phyloP scores from a whole-genome alignment of 2,797 vertebrate genomes.

The Sebastes kiyomatsui region DNA sequence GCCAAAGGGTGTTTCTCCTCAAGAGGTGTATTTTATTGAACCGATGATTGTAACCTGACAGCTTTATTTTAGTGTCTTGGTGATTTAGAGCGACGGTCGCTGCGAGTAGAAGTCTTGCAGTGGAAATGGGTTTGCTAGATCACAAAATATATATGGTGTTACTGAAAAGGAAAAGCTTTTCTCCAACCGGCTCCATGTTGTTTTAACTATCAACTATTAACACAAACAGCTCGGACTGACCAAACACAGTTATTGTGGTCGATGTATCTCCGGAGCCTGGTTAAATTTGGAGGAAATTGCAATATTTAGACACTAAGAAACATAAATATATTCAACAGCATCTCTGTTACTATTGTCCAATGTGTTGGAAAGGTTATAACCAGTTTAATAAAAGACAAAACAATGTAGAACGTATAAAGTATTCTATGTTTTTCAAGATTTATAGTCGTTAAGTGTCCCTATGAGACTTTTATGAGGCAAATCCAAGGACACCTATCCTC shows the following conservation, averaged over 20 bases:
- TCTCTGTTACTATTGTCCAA: neutral
- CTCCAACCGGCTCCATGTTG: neutral
- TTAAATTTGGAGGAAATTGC: neutral
- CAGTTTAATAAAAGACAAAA: neutral
- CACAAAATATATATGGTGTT: neutral
- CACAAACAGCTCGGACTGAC: neutral
- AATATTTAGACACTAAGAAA: neutral
- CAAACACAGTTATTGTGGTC: neutral
- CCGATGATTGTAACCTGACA: slow-evolving; percentile 5
- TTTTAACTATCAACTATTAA: neutral
- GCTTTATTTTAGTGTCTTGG: slow-evolving; percentile 15
- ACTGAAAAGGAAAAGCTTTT: neutral
- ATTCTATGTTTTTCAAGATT: neutral
- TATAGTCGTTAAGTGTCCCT: neutral
- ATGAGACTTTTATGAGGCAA: neutral
- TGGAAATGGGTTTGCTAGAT: neutral
- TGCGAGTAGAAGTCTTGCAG: neutral
- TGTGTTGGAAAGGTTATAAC: neutral
- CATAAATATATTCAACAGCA: neutral
- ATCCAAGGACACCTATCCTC: neutral
- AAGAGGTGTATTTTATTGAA: neutral
- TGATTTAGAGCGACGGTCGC: neutral
- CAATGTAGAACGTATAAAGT: neutral
- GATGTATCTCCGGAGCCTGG: neutral
- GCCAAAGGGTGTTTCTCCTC: neutral